Evolutionary conservation across 2,113 vertebrate genomes (phyloP), one percentile per base, ranked within the genome.

Genomic region (Ammodytes dubius): DNA sequence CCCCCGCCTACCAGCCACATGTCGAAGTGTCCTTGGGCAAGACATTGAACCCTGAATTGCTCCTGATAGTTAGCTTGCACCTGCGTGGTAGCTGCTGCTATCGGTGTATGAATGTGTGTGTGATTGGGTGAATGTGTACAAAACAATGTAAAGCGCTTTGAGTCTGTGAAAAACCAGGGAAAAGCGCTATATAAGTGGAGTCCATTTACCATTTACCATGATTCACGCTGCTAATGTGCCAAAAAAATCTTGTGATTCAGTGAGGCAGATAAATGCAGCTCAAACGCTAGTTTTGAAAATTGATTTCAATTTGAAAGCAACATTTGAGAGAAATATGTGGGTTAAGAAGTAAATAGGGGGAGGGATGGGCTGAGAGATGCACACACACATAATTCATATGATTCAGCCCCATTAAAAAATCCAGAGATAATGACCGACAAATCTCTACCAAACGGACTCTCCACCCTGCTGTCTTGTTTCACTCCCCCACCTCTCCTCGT

Each of bases 391-490:
- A 75, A 71, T 86, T 89, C 60, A 87, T 82, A 82, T 73, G 70
- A 64, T 61, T 73, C 65, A 27, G 10, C 19, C 60, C 74, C 58
- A 90, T 87, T 90, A 86, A 90, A 86, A 90, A 89, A 78, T 71
- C 65, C 39, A 17, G 43, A 77, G 86, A 85, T 91, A 90, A 92
- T 54, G 39, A 85, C 79, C 81, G 76, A 87, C 87, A 89, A 88
- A 87, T 86, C 78, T 80, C 83, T 87, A 76, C 69, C 81, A 77
- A 79, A 84, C 10, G 68, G 78, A 73, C 57, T 89, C 59, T 83
- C 87, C 86, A 7, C 88, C 89, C 84, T 19, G 60, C 84, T 83
- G 87, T 81, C 83, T 70, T n/a, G 61, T 87, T 83, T 63, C 74
- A 56, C 87, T 69, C 64, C 81, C 61, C 59, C 74, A 2, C 78